These are phyloP conservation scores for Xestobium rufovillosum DNA, from an alignment of 2,888 invertebrate genomes.

Conservation along the genomic window DNA sequence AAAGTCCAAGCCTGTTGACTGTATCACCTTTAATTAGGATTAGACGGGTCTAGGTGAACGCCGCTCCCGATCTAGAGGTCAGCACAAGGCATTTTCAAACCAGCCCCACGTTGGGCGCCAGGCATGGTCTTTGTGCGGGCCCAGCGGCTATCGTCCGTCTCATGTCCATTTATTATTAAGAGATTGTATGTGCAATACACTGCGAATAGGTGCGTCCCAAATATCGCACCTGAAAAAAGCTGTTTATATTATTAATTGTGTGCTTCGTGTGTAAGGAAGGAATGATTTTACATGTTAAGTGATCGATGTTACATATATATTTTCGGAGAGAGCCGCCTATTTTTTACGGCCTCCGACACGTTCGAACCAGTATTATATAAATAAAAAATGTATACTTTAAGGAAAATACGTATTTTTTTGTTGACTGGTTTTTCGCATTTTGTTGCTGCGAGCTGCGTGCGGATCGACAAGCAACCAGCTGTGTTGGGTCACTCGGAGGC, in stretches of 20 bases:
- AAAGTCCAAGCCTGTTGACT: conserved; percentile 23
- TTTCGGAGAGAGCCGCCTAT: conserved; percentile 37
- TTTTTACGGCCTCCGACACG: conserved; percentile 26
- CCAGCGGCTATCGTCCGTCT: no score
- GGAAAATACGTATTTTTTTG: conserved; percentile 31
- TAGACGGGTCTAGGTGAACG: conserved; percentile 26
- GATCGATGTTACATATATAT: conserved; percentile 41
- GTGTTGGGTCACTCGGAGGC: no score
- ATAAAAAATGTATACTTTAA: conserved; percentile 40
- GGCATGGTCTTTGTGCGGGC: no score
- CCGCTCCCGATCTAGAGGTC: conserved; percentile 13
- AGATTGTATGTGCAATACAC: no score
- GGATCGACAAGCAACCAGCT: background rate
- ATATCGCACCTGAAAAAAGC: no score
- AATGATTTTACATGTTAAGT: conserved; percentile 27
- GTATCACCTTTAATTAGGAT: conserved; percentile 27
- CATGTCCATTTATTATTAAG: no score
- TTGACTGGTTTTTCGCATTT: conserved; percentile 19
- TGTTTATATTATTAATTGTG: conserved; percentile 23
- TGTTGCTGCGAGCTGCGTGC: conserved; percentile 7
- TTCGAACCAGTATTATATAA: conserved; percentile 39
- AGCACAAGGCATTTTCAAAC: no score
- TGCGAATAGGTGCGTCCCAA: no score
- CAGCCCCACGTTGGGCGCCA: no score
- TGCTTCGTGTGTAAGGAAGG: background rate